Percentiles rank a stretch among this genome's conserved stretches.
These are phyloP conservation scores for Vultur gryphus DNA, from an alignment of 2,797 vertebrate genomes.

Conservation along the genomic window DNA sequence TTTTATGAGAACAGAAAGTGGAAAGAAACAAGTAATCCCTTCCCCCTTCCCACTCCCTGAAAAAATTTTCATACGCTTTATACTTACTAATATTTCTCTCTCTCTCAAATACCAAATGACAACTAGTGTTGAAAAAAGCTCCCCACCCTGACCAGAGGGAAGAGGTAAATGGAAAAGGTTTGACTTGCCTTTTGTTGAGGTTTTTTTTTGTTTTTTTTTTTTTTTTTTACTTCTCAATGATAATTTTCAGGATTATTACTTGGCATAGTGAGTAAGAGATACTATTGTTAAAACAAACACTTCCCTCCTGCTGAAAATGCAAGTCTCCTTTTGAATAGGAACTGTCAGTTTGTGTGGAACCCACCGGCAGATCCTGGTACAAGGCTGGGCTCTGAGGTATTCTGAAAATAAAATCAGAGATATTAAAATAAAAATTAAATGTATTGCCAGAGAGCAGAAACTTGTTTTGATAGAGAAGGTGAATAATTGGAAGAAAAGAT, in stretches of 20 bases:
- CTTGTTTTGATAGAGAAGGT: neutral
- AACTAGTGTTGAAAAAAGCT: neutral
- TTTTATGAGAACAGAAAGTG: neutral
- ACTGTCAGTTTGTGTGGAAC: neutral
- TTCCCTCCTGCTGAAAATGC: neutral
- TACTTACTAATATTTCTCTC: neutral
- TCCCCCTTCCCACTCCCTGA: neutral
- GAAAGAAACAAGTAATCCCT: neutral
- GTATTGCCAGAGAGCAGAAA: neutral
- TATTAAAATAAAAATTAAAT: neutral
- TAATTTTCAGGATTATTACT: neutral
- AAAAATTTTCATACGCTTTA: neutral
- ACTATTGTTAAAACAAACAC: neutral
- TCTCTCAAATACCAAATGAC: neutral
- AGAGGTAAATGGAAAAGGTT: neutral
- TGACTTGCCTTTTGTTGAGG: neutral
- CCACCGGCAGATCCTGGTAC: neutral
- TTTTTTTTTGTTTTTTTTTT: neutral
- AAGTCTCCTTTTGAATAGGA: neutral
- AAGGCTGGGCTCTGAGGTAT: neutral
- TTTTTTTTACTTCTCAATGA: neutral
- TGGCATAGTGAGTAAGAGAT: neutral
- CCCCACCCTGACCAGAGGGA: neutral
- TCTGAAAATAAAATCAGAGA: neutral
- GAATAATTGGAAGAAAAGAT: neutral